These are phyloP conservation scores for Berghia stephanieae DNA, from an alignment of 1,140 invertebrate genomes.

Conservation along the genomic window DNA sequence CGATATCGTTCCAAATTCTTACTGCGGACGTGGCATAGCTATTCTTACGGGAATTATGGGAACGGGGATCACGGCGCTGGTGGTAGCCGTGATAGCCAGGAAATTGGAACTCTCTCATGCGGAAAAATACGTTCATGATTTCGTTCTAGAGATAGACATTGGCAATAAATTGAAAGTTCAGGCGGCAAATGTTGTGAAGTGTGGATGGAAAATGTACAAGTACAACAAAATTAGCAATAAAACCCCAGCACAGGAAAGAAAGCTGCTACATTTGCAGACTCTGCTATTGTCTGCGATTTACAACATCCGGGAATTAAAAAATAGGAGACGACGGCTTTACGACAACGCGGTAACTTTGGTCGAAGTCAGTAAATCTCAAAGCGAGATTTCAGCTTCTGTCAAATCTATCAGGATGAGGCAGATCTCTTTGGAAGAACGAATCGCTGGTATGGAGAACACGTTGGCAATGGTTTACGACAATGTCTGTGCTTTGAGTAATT, in stretches of 20 bases:
- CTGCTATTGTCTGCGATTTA: conserved; percentile 60
- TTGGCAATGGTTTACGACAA: conserved; percentile 39
- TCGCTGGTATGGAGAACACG: conserved; percentile 41
- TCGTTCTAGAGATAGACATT: conserved; percentile 63
- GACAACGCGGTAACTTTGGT: conserved; percentile 60
- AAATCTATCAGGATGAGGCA: conserved; percentile 44
- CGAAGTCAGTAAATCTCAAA: conserved; percentile 56
- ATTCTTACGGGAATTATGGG: conserved; percentile 65
- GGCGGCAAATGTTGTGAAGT: conserved; percentile 61
- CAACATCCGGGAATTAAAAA: conserved; percentile 60
- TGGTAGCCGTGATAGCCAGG: conserved; percentile 64
- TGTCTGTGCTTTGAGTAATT: too few relatives aligned
- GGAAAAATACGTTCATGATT: conserved; percentile 67
- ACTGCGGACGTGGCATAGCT: conserved; percentile 63
- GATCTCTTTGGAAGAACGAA: conserved; percentile 50
- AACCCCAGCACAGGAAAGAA: conserved; percentile 29
- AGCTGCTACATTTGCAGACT: conserved; percentile 47
- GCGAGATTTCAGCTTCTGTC: conserved; percentile 39
- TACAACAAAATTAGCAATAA: conserved; percentile 36
- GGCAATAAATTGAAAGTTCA: conserved; percentile 59
- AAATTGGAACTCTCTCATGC: conserved; percentile 63
- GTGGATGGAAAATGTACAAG: conserved; percentile 63
- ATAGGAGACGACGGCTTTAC: conserved; percentile 53
- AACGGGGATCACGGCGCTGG: conserved; percentile 63
- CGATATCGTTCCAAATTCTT: conserved; percentile 65